Evolutionary conservation across 30 jellyfish, hydroid and myxozoan genomes (phyloP), one percentile per base, ranked within the genome.

Genomic region (Cassiopea xamachana): DNA sequence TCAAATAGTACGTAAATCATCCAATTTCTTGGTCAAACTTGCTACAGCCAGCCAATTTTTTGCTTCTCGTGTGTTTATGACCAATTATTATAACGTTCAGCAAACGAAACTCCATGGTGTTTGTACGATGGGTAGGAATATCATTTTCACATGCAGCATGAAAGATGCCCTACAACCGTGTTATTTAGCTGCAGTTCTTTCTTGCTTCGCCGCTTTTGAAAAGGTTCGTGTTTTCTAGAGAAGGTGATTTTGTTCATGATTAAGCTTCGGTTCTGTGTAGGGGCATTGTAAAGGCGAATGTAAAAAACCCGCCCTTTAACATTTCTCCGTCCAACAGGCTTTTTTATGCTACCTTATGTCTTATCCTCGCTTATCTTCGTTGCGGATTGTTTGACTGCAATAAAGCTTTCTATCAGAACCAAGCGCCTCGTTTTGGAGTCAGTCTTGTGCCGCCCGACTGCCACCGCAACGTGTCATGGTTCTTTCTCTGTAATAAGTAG

Each of bases 361-460:
- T 84, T 78, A 88, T 88, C 95, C 87, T 19, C 55, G 90, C 81
- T 88, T 69, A 79, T 88, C 95, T 88, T 47, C 14, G 13, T 82
- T 69, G 69, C 95, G 95, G 87, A 78, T 77, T 88, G 89, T 88
- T 88, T 88, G 90, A 78, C 82, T 48, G 70, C 77, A 87, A 87
- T 87, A 77, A 51, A 89, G 73, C 43, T 73, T 76, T 73, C 86
- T 67, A 69, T 79, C 75, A 61, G 80, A 75, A 82, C 86, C 95
- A 60, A 87, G 90, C 95, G 95, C 95, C 95, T 88, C 95, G 95
- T 88, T 88, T 79, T 79, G 95, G 95, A 89, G 95, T 80, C 95
- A 48, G 46, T 87, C 67, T 84, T 88, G 69, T 79, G 60, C 95
- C 90, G 61, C 81, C 80, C 86, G 95, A 73, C 67, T 45, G 83